These are phyloP conservation scores for Aeoliscus strigatus DNA, from an alignment of 2,797 vertebrate genomes.

Conservation along the genomic window DNA sequence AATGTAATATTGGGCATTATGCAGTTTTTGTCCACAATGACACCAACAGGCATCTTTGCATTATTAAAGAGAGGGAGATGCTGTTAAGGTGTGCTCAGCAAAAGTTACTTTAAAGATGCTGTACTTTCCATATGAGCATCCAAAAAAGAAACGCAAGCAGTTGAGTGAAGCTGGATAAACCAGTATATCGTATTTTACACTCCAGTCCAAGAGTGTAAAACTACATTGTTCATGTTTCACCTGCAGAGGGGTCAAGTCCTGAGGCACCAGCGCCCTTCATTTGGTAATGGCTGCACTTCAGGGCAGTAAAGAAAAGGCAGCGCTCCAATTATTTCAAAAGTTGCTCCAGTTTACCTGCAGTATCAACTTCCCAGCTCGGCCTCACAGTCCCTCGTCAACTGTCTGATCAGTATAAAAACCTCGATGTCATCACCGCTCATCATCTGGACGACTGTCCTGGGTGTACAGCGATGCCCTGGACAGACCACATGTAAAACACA, in stretches of 20 bases:
- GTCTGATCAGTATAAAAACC: no score
- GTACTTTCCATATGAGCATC: no score
- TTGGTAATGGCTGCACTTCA: constrained; percentile 42
- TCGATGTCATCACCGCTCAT: no score
- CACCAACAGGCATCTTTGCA: neutral
- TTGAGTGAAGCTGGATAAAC: neutral
- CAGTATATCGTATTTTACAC: no score
- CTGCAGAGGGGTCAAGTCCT: constrained; percentile 14
- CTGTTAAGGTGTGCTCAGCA: neutral
- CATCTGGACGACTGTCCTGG: no score
- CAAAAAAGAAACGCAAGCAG: neutral
- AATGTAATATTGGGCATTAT: neutral
- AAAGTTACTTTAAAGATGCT: neutral
- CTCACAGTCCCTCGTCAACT: no score
- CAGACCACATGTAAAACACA: no score
- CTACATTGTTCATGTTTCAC: no score
- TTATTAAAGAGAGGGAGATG: neutral
- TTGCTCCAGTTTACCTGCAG: constrained; percentile 32
- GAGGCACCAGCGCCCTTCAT: constrained; percentile 26
- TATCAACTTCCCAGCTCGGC: constrained; percentile 19
- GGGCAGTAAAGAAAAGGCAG: constrained; percentile 32
- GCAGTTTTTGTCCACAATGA: neutral
- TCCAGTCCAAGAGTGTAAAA: no score
- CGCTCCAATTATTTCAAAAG: constrained; percentile 49
- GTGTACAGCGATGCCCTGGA: no score